Conservation (phyloP, 2,888 invertebrate species). For the Actias luna region DNA sequence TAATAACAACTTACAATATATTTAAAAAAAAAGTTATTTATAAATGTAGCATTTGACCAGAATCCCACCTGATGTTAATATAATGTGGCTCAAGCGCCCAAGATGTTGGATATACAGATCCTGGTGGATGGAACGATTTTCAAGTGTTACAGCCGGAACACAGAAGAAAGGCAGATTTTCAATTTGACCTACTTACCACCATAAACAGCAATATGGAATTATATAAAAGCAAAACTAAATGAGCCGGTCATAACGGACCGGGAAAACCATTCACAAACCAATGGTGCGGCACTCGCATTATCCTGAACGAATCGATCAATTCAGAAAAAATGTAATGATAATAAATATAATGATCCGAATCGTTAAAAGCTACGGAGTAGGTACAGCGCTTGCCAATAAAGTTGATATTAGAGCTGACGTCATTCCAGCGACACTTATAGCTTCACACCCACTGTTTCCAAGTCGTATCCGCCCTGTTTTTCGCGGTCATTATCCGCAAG, state of each 20-base stretch:
- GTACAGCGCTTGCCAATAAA: slow-evolving; percentile 8
- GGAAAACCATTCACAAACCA: not conserved
- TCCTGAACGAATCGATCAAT: not conserved
- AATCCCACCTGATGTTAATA: too few relatives aligned
- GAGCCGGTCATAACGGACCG: not conserved
- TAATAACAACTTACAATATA: too few relatives aligned
- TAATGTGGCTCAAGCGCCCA: too few relatives aligned
- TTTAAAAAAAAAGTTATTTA: too few relatives aligned
- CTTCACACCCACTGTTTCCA: slow-evolving; percentile 10
- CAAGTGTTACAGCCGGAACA: too few relatives aligned
- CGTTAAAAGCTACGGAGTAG: not conserved
- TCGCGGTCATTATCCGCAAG: slow-evolving; percentile 7
- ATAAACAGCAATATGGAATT: too few relatives aligned
- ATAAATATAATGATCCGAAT: slow-evolving; percentile 5
- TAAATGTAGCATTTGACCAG: too few relatives aligned
- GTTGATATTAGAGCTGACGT: slow-evolving; percentile 8
- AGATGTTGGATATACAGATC: too few relatives aligned
- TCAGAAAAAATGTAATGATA: slow-evolving; percentile 1
- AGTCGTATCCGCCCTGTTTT: slow-evolving; percentile 10
- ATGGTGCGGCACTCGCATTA: not conserved
- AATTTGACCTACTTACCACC: too few relatives aligned
- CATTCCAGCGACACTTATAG: slow-evolving; percentile 7
- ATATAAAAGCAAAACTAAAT: too few relatives aligned
- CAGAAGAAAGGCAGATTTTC: too few relatives aligned
- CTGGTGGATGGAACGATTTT: too few relatives aligned